Conservation (phyloP, 2,113 vertebrate species). For the Chaetops frenatus region DNA sequence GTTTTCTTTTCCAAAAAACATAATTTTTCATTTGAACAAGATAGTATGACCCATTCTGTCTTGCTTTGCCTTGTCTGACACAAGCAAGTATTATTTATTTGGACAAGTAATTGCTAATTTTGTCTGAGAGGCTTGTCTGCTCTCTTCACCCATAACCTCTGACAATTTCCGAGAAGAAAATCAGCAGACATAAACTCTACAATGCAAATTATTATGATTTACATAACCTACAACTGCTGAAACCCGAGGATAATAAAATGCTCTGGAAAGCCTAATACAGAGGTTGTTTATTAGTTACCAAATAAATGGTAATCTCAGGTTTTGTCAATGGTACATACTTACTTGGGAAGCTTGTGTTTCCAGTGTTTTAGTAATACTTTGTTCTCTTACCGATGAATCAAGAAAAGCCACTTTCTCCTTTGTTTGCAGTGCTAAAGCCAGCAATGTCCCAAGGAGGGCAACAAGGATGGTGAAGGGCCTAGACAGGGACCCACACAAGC, state of each 20-base stretch:
- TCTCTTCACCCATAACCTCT: background rate
- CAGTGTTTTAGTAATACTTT: background rate
- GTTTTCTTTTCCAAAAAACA: background rate
- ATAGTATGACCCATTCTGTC: background rate
- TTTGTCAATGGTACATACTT: background rate
- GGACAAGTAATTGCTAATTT: background rate
- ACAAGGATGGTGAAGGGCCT: background rate
- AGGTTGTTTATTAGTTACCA: background rate
- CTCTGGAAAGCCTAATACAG: background rate
- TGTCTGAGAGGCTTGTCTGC: background rate
- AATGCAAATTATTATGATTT: background rate
- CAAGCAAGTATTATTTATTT: background rate
- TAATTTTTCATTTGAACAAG: background rate
- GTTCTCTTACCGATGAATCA: rapidly evolving
- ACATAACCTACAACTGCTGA: background rate
- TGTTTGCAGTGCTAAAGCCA: background rate
- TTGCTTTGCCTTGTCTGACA: background rate
- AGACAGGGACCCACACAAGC: background rate
- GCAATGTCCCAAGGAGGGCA: background rate
- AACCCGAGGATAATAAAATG: background rate
- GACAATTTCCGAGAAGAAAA: background rate
- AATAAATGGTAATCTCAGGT: background rate
- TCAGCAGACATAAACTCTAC: background rate
- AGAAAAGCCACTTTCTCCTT: background rate
- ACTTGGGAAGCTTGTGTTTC: background rate